These are phyloP conservation scores for Chesias legatella DNA, from an alignment of 2,888 invertebrate species.

Conservation along the genomic window DNA sequence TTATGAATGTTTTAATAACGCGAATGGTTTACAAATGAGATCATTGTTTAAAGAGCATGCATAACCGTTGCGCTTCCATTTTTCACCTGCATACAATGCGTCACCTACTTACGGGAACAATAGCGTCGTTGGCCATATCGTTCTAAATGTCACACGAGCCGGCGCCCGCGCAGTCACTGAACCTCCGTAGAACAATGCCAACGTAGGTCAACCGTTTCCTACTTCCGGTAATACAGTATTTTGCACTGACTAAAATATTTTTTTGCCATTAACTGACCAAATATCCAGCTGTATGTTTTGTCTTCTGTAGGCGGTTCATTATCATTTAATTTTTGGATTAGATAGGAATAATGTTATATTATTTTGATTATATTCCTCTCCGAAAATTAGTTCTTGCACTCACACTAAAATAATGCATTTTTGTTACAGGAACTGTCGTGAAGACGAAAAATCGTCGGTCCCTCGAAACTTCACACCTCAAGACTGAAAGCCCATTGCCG, in stretches of 20 bases:
- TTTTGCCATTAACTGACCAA: too few species aligned
- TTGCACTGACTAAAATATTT: background rate
- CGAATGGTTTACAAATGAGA: constrained; percentile 18
- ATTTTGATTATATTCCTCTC: too few species aligned
- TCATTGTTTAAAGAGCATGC: constrained; percentile 13
- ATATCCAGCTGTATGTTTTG: too few species aligned
- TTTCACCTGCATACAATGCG: constrained; percentile 32
- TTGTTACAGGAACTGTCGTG: constrained; percentile 68
- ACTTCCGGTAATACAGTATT: constrained; percentile 40
- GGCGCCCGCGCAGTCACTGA: constrained; percentile 59
- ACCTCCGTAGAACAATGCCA: constrained; percentile 62
- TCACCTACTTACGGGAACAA: constrained; percentile 50
- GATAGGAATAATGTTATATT: too few species aligned
- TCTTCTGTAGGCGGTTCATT: too few species aligned
- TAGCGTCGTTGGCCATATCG: constrained; percentile 50
- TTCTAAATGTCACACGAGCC: constrained; percentile 54
- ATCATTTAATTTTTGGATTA: too few species aligned
- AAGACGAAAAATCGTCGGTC: constrained; percentile 63
- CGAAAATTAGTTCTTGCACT: constrained; percentile 9
- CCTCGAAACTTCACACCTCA: constrained; percentile 61
- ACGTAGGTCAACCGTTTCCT: constrained; percentile 58
- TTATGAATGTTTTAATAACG: constrained; percentile 12
- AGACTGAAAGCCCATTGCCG: constrained; percentile 72
- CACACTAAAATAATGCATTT: constrained; percentile 23
- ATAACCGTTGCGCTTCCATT: constrained; percentile 12